A percentile compares a stretch with the other conserved stretches of the same genome.
These are phyloP conservation scores for Drosophila prosaltans DNA, from an alignment of 1,140 invertebrate genomes.

Conservation along the genomic window DNA sequence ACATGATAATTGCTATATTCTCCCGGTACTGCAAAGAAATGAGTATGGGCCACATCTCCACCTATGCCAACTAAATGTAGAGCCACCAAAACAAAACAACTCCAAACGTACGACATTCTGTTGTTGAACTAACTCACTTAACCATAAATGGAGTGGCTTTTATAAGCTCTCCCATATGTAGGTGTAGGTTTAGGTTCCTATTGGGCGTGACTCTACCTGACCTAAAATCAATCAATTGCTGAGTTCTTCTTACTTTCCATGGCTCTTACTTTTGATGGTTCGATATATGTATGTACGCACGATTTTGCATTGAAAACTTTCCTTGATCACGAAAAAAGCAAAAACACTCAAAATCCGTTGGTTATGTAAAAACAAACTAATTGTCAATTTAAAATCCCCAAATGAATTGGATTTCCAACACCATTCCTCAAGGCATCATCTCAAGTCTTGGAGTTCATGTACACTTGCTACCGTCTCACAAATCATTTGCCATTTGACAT, in stretches of 20 bases:
- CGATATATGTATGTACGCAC: slow-evolving; percentile 24
- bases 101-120: slow-evolving; percentile 59
- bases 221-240: slow-evolving; percentile 39
- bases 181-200: no score
- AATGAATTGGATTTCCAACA: slow-evolving; percentile 28
- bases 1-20: slow-evolving; percentile 44
- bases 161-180: slow-evolving; percentile 47
- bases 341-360: slow-evolving; percentile 34
- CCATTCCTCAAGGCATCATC: slow-evolving; percentile 27
- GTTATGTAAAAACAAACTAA: slow-evolving; percentile 71
- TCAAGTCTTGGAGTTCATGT: slow-evolving; percentile 31
- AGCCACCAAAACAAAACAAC: slow-evolving; percentile 15
- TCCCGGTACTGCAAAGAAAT: slow-evolving; percentile 55
- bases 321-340: slow-evolving; percentile 55
- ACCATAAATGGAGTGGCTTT: slow-evolving; percentile 39
- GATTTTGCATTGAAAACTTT: slow-evolving; percentile 66
- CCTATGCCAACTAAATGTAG: background rate
- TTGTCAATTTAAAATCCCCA: slow-evolving; percentile 43
- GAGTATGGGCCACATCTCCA: slow-evolving; percentile 70
- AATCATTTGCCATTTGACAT: slow-evolving; percentile 76
- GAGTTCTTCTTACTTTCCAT: slow-evolving; percentile 13
- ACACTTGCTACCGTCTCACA: slow-evolving; percentile 41
- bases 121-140: slow-evolving; percentile 41
- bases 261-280: slow-evolving; percentile 18
- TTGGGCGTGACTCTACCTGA: slow-evolving; percentile 55